Evolutionary conservation across 2,113 vertebrate genomes (phyloP).

Genomic region (Tenrec ecaudatus): DNA sequence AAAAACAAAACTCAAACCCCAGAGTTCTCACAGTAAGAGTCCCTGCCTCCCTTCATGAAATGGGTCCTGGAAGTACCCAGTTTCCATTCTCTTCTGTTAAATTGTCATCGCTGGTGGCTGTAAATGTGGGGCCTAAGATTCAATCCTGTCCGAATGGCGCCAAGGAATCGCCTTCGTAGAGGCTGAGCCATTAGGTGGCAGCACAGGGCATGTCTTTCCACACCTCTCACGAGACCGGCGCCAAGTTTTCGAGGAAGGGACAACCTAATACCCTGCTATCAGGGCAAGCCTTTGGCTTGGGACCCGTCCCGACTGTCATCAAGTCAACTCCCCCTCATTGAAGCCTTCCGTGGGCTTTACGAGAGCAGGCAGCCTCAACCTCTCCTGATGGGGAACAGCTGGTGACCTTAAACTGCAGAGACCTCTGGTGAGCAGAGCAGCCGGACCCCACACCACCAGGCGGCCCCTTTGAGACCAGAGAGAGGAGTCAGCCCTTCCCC

Average conservation of each 20-base stretch:
- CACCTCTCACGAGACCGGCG: background rate
- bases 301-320: too few relatives aligned
- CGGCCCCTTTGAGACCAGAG: background rate
- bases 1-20: background rate
- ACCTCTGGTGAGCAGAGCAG: too few relatives aligned
- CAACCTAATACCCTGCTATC: background rate
- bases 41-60: background rate
- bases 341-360: too few relatives aligned
- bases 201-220: slow-evolving; percentile 71
- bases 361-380: too few relatives aligned
- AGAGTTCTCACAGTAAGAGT: background rate
- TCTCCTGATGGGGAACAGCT: too few relatives aligned
- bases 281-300: background rate
- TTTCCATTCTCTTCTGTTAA: background rate
- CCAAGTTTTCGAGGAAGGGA: background rate
- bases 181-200: slow-evolving; percentile 76
- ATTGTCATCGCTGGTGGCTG: background rate
- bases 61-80: background rate
- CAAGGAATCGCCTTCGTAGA: background rate
- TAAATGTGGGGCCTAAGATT: background rate
- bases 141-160: background rate
- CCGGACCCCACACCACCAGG: too few relatives aligned
- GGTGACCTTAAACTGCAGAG: too few relatives aligned
- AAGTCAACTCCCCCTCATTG: too few relatives aligned
- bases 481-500: background rate